These are phyloP conservation scores for Cyanoliseus patagonus DNA, from an alignment of 2,113 vertebrate species.

Conservation along the genomic window DNA sequence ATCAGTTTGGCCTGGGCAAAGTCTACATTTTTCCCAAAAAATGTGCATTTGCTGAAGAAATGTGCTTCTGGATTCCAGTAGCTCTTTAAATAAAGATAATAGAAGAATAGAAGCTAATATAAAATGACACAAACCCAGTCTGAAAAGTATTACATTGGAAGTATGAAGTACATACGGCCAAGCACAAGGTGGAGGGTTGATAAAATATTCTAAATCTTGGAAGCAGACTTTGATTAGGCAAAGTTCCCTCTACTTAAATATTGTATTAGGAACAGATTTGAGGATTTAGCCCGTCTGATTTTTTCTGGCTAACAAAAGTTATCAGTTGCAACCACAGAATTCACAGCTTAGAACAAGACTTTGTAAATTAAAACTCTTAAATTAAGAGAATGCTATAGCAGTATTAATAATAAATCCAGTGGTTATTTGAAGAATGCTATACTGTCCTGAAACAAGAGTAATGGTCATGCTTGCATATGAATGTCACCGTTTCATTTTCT, in stretches of 20 bases:
- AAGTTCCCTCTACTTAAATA: background rate
- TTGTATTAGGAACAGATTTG: background rate
- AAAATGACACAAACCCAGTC: background rate
- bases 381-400: background rate
- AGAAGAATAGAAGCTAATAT: background rate
- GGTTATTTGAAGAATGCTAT: background rate
- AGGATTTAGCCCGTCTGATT: background rate
- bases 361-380: background rate
- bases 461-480: background rate
- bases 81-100: background rate
- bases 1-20: conserved; percentile 68
- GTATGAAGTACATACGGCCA: background rate
- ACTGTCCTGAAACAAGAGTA: background rate
- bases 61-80: background rate
- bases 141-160: background rate
- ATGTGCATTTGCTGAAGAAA: conserved; percentile 45
- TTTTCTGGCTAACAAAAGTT: background rate
- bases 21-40: conserved; percentile 61
- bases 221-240: background rate
- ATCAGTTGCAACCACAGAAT: background rate
- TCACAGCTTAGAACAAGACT: background rate
- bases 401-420: background rate
- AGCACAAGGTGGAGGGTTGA: rapidly evolving
- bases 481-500: background rate
- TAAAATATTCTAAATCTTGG: background rate